Evolutionary conservation across 2,797 vertebrate species (phyloP), one percentile per base, ranked within the genome.

Genomic region (Numenius phaeopus): DNA sequence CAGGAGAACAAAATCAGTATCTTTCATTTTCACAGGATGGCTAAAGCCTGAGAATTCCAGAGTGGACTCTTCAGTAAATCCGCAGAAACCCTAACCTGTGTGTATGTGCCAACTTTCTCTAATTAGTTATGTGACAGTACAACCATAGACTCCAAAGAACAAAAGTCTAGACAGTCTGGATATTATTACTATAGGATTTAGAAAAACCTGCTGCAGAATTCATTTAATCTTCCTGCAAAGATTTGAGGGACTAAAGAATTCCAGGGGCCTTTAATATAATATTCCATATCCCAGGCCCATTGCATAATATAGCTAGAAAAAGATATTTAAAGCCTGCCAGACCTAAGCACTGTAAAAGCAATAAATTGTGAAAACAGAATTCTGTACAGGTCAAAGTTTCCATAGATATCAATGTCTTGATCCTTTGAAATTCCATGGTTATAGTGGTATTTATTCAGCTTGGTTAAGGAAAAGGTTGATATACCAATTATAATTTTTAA

Each of bases 121-220:
- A 96, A 95, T 93, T 92, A 94, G 75, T 82, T 91, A 73, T 78
- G 75, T 94, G 94, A 95, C 78, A 93, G 85, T 91, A 88, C 64
- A 88, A 78, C 87, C 66, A 84, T 3, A 87, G 65, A 40, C 26
- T 96, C 75, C 87, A 80, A 97, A 87, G 47, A 87, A 84, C 40
- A 93, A 42, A 96, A 90, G 95, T 97, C 89, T 94, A 98, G 96
- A 96, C 73, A 94, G 75, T 21, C 40, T 83, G 59, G 46, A 80
- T 94, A 77, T n/a, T n/a, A 90, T 76, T 77, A 75, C 73, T 75
- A 87, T 44, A 91, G 95, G 93, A 90, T 88, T 91, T 59, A 93
- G 82, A 88, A 95, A 42, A 96, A 76, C 58, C 67, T 95, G 69
- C 95, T 97, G 92, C 64, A 97, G 54, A 97, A 95, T 89, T 92